Percentiles rank a stretch among this genome's conserved stretches.
Conservation (phyloP, 2,113 vertebrate species). For the Coturnix japonica region DNA sequence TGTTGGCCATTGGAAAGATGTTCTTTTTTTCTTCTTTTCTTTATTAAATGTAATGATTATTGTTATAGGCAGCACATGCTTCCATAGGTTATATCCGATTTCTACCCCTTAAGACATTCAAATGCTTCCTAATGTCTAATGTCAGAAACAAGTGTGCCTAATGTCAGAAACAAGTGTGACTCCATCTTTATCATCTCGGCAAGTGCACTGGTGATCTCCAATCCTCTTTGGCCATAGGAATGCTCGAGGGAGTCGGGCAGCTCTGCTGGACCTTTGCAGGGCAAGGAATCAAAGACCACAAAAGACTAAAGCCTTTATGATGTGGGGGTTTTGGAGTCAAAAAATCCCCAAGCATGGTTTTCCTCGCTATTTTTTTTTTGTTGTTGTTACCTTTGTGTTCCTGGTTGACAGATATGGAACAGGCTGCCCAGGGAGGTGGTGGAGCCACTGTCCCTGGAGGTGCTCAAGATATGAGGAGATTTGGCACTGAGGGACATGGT, state of each 20-base stretch:
- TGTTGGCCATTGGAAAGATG: rapidly evolving
- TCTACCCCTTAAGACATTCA: rapidly evolving
- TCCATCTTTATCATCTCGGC: not conserved
- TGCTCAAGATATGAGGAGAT: too few relatives aligned
- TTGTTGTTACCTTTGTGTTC: not conserved
- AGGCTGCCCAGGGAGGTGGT: too few relatives aligned
- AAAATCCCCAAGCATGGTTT: rapidly evolving
- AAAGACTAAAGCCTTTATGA: not conserved
- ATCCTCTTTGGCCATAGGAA: not conserved
- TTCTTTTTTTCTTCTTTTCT: not conserved
- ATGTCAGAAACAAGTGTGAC: rapidly evolving
- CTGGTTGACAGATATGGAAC: not conserved
- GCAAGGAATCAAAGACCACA: not conserved
- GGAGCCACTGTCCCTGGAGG: too few relatives aligned
- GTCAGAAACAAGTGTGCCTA: too few relatives aligned
- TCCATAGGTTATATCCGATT: not conserved
- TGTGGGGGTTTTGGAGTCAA: not conserved
- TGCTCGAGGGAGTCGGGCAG: not conserved
- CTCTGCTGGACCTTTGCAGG: not conserved
- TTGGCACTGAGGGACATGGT: too few relatives aligned
- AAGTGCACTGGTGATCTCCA: not conserved
- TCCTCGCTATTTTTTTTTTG: not conserved
- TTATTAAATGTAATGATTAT: not conserved
- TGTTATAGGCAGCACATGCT: not conserved
- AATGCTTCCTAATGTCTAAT: not conserved